These are phyloP conservation scores for Oophaga sylvatica DNA, from an alignment of 2,797 vertebrate genomes.

Conservation along the genomic window DNA sequence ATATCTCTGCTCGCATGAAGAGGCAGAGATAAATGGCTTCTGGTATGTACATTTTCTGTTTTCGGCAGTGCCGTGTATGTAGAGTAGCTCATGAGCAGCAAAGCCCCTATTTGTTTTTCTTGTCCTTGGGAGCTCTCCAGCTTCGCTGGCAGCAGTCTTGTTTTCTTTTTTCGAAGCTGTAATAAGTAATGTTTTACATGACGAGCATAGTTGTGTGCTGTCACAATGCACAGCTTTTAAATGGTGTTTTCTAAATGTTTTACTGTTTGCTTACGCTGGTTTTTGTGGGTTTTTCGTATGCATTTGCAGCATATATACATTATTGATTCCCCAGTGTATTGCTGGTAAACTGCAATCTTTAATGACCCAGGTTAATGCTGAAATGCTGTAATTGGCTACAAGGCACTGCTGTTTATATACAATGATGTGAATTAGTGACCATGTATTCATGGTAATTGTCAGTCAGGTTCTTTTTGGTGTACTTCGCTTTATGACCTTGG, in stretches of 20 bases:
- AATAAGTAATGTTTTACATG: constrained; percentile 60
- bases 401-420: no score
- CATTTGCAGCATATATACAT: not conserved
- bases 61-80: not conserved
- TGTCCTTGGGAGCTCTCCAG: constrained; percentile 53
- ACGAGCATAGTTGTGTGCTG: constrained; percentile 42
- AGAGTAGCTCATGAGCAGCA: constrained; percentile 38
- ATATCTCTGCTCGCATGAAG: not conserved
- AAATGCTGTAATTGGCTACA: no score
- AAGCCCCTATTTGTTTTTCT: constrained; percentile 41
- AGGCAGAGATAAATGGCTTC: not conserved
- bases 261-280: constrained; percentile 19
- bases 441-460: no score
- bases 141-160: constrained; percentile 24
- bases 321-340: no score
- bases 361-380: no score
- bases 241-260: constrained; percentile 2
- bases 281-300: not conserved
- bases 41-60: not conserved
- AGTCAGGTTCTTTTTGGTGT: no score
- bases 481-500: no score
- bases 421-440: no score
- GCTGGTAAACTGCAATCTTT: not conserved
- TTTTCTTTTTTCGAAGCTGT: constrained; percentile 40
- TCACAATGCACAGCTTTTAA: constrained; percentile 15